phyloP scores from a whole-genome alignment of 2,113 vertebrate genomes.

The Lophura nycthemera region DNA sequence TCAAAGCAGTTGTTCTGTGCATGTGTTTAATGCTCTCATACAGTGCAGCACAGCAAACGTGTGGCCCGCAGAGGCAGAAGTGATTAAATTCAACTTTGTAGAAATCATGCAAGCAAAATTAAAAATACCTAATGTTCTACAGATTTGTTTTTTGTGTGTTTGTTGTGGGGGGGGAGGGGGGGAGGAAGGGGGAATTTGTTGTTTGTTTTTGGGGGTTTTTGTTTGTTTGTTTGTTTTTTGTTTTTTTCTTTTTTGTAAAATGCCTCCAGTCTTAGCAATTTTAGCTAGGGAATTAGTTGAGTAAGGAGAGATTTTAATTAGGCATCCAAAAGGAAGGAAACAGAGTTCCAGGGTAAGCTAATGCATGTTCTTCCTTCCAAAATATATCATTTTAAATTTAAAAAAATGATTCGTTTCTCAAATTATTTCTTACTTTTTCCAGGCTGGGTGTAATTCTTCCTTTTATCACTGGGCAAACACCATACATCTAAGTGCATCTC shows the following conservation, averaged over 20 bases:
- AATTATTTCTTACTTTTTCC: neutral
- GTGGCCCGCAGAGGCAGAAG: neutral
- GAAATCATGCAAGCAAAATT: neutral
- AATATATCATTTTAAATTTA: neutral
- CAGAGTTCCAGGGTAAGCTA: neutral
- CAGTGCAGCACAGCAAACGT: accelerated
- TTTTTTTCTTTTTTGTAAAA: neutral
- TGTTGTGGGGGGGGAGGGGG: no score
- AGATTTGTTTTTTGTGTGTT: neutral
- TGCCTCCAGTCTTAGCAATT: neutral
- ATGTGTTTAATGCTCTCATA: neutral
- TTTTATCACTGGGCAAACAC: neutral
- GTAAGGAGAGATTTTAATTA: neutral
- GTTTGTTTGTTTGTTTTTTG: neutral
- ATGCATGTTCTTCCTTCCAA: neutral
- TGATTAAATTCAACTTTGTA: accelerated
- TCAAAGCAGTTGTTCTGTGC: neutral
- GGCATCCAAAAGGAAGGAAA: neutral
- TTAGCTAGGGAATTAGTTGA: neutral
- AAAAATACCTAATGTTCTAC: neutral
- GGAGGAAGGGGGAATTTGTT: no score
- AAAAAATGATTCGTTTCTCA: neutral
- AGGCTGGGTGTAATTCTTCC: neutral
- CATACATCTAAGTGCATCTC: neutral
- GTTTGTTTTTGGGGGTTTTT: no score